Conservation (phyloP, 2,797 vertebrate genomes). For the Rhynchonycteris naso region DNA sequence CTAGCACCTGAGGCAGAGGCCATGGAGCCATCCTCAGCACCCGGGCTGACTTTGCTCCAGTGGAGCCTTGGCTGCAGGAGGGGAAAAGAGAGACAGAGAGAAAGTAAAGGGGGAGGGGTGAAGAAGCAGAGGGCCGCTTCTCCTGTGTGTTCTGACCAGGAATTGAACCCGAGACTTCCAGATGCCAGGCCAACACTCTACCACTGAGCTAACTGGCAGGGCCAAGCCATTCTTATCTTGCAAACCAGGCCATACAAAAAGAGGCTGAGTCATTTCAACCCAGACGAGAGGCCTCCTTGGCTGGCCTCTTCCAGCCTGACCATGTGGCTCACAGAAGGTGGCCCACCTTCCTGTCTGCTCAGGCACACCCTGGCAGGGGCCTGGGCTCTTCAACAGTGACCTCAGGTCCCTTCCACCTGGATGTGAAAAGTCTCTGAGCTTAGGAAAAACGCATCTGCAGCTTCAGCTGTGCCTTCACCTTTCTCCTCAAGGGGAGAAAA, state of each 20-base stretch:
- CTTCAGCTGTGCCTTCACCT: not conserved
- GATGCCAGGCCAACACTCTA: too few species aligned
- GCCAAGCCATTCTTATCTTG: not conserved
- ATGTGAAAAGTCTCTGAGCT: not conserved
- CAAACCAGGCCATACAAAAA: not conserved
- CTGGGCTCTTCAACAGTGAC: not conserved
- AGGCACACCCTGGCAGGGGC: not conserved
- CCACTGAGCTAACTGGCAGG: too few species aligned
- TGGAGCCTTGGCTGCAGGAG: too few species aligned
- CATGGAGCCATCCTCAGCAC: too few species aligned
- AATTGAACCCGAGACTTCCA: too few species aligned
- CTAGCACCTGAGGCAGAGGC: too few species aligned
- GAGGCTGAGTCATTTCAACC: not conserved
- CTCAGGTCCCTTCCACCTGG: not conserved
- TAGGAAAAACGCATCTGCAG: not conserved
- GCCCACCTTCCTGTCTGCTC: not conserved
- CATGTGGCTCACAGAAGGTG: not conserved
- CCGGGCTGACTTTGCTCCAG: too few species aligned
- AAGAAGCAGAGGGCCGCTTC: too few species aligned
- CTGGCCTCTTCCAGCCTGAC: not conserved
- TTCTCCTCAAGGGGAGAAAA: constrained; percentile 26
- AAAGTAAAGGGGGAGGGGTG: too few species aligned
- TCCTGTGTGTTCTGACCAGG: too few species aligned
- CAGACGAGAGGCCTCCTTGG: not conserved
- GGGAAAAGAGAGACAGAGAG: too few species aligned